Conservation (phyloP, 2,888 invertebrate species). For the Polylopha cassiicola region DNA sequence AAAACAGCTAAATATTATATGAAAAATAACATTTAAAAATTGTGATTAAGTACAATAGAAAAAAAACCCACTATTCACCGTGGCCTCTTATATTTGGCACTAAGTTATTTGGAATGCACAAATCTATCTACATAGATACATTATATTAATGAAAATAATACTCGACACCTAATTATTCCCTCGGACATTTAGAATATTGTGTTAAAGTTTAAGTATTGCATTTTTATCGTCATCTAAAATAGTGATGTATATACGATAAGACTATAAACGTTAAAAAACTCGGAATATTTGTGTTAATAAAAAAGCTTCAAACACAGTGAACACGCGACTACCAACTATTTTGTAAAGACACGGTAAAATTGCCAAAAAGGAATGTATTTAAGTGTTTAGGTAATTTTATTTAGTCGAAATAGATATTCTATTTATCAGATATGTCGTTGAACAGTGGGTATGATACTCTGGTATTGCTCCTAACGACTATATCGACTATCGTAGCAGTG, state of each 20-base stretch:
- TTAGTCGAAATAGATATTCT: conserved; percentile 52
- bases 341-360: conserved; percentile 34
- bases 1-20: conserved; percentile 25
- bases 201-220: conserved; percentile 36
- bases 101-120: conserved; percentile 70
- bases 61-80: conserved; percentile 40
- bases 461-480: conserved; percentile 65
- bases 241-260: conserved; percentile 23
- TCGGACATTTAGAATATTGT: conserved; percentile 46
- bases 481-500: conserved; percentile 64
- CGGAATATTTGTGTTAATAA: too few species aligned
- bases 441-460: conserved; percentile 55
- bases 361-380: conserved; percentile 43
- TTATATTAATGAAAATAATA: conserved; percentile 46
- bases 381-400: conserved; percentile 17
- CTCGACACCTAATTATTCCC: conserved; percentile 26
- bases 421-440: conserved; percentile 71
- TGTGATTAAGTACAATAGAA: conserved; percentile 59
- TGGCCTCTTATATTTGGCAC: conserved; percentile 69
- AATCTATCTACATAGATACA: conserved; percentile 58
- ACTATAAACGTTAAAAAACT: conserved; percentile 21
- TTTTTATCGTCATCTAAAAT: conserved; percentile 29
- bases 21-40: conserved; percentile 40
- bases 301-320: conserved; percentile 30
- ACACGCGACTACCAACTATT: conserved; percentile 29